Conservation (phyloP, 2,797 vertebrate species). For the Artibeus lituratus region DNA sequence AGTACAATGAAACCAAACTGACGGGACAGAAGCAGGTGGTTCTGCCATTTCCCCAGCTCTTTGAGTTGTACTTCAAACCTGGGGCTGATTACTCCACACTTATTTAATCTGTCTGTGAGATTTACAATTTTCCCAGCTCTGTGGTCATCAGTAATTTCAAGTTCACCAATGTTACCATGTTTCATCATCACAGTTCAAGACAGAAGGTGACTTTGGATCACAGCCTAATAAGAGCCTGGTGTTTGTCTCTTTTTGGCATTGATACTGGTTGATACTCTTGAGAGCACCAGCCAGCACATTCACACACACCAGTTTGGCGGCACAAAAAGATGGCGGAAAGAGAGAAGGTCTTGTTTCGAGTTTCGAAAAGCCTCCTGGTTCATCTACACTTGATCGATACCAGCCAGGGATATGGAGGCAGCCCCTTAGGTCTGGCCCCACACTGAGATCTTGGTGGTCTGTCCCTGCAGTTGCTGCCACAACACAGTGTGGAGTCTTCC, state of each 20-base stretch:
- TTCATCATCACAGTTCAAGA: not conserved
- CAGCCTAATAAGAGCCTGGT: not conserved
- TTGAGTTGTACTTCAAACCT: not conserved
- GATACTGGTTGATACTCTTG: not conserved
- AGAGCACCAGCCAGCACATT: not conserved
- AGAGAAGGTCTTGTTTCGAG: not conserved
- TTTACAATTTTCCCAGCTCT: not conserved
- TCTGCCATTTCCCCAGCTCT: not conserved
- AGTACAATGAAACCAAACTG: not conserved
- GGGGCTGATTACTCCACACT: not conserved
- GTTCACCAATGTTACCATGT: not conserved
- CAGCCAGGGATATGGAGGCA: not conserved
- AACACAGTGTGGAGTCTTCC: not conserved
- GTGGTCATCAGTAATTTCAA: not conserved
- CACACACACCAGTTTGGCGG: not conserved
- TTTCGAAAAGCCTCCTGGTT: not conserved
- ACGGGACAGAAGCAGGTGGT: not conserved
- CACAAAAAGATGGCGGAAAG: not conserved
- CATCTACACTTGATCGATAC: too few species aligned
- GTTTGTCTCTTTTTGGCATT: not conserved
- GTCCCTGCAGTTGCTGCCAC: not conserved
- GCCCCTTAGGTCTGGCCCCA: not conserved
- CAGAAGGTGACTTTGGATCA: not conserved
- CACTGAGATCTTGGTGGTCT: not conserved
- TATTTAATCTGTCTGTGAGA: not conserved